These are phyloP conservation scores for Dasypus novemcinctus DNA, from an alignment of 2,113 vertebrate genomes.

Conservation along the genomic window DNA sequence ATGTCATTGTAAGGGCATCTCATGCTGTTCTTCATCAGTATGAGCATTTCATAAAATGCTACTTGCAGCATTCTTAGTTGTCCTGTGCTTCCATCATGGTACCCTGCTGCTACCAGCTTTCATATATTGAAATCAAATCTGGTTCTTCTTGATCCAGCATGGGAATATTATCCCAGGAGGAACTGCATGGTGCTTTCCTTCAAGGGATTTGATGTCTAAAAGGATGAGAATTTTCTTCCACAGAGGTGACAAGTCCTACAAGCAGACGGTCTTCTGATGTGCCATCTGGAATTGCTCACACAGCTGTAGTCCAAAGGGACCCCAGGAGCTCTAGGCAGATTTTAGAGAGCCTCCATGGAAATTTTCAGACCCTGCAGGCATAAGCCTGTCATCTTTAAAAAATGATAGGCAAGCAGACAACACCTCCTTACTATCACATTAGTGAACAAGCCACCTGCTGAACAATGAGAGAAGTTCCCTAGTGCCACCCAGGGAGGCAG, in stretches of 20 bases:
- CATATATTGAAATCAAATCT: no score
- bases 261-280: neutral
- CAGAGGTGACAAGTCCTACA: neutral
- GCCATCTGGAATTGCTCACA: neutral
- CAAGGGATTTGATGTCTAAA: neutral
- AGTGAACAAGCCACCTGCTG: neutral
- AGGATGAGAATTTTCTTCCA: neutral
- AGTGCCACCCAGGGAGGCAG: no score
- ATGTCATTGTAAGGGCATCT: no score
- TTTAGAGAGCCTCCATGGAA: neutral
- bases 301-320: neutral
- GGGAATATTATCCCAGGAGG: neutral
- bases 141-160: neutral
- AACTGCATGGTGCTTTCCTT: neutral
- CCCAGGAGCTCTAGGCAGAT: neutral
- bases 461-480: no score
- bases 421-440: neutral
- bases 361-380: neutral
- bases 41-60: no score
- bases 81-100: neutral
- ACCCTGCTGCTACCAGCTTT: neutral
- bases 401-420: neutral
- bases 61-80: no score
- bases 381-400: neutral
- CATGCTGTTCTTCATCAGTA: neutral